Evolutionary conservation across 2,888 invertebrate genomes (phyloP), one percentile per base, ranked within the genome.

Genomic region (Aleiodes testaceus): DNA sequence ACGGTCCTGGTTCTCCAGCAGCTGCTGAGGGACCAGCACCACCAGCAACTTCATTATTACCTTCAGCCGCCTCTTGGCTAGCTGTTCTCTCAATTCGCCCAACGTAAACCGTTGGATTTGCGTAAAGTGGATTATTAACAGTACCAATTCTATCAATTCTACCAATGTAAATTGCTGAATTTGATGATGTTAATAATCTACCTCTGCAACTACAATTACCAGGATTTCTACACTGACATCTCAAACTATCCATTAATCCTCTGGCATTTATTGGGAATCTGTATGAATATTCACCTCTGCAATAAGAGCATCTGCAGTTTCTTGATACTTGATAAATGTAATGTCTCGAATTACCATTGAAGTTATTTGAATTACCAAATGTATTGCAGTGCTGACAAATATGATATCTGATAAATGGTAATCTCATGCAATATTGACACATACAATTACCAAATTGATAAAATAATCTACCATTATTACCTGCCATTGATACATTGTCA

Each of bases 251-350:
- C 0, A 79, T 72, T 6, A 82, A 68, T n/a, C 82, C 79, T 47
- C 75, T 79, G 1, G 80, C 71, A 20, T 77, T 79, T 12, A 80
- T 72, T 1, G 84, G 81, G 22, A 84, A 76, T 75, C 83, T 81
- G 49, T 81, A 84, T 2, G 81, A 74, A 45, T 81, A 83, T 55
- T 86, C 85, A 3, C 85, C 84, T 0, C 84, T 81, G 50, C 86
- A 86, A 45, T 82, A 84, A 0, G 83, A 75, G 66, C 85, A 86
- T 18, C 82, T 75, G 50, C 85, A 85, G 63, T 78, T 83, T 64
- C 84, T 79, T 6, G 85, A 76, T 9, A 85, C 77, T 65, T 86
- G 86, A 63, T 85, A 86, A 30, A 86, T 84, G 49, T 85, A 86
- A 14, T 85, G 84, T 59, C 86, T 79, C 0, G 84, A 80, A 72